A percentile compares a stretch with the other conserved stretches of the same genome.
Evolutionary conservation across 2,797 vertebrate genomes (phyloP).

Genomic region (Fundulus diaphanus): DNA sequence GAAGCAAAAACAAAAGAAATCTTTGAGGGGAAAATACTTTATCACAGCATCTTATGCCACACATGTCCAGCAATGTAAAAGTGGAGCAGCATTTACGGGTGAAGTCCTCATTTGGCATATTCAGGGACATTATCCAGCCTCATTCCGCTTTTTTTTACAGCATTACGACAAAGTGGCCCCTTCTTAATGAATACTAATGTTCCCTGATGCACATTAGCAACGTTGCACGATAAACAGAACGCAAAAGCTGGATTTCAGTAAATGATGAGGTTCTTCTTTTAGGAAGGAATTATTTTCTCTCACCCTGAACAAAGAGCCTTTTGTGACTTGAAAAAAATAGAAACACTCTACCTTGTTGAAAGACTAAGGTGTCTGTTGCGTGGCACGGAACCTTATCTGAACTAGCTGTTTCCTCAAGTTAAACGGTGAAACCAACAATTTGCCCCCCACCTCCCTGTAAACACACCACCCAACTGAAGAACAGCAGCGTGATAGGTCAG

Average conservation of each 20-base stretch:
- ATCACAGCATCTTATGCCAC: constrained; percentile 21
- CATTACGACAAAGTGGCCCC: constrained; percentile 26
- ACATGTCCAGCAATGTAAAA: constrained; percentile 1
- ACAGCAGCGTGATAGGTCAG: background rate
- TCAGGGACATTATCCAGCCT: constrained; percentile 19
- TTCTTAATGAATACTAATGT: constrained; percentile 15
- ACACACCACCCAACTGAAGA: background rate
- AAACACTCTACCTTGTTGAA: background rate
- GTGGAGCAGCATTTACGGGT: constrained; percentile 29
- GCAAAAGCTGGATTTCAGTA: constrained; percentile 2
- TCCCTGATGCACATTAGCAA: background rate
- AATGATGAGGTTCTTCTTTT: constrained; percentile 15
- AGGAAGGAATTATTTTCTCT: background rate
- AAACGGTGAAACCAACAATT: background rate
- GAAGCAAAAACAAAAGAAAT: background rate
- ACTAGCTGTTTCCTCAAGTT: background rate
- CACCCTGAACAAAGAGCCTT: background rate
- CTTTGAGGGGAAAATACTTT: background rate
- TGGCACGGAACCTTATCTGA: background rate
- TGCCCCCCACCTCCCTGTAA: background rate
- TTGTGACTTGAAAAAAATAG: background rate
- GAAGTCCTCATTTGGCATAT: constrained; percentile 27
- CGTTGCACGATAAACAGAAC: background rate
- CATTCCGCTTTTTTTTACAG: constrained; percentile 6
- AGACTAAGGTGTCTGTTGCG: background rate